Evolutionary conservation across 2,113 vertebrate genomes (phyloP).

Genomic region (Arizona elegans): DNA sequence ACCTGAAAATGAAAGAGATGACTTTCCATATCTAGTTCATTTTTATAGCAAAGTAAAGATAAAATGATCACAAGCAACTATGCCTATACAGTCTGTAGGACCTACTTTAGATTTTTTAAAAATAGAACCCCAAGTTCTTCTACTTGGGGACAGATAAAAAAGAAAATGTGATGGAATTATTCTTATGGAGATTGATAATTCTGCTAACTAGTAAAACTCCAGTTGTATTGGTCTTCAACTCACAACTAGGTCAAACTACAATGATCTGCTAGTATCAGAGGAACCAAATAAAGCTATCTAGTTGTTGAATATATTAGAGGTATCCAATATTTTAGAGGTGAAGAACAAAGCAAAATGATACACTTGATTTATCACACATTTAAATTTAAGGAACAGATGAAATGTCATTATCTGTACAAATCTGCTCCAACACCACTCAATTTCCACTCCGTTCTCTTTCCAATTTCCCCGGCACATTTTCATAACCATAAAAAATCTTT

Average conservation of each 20-base stretch:
- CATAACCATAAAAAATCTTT: not conserved
- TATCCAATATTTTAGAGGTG: not conserved
- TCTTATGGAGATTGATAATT: not conserved
- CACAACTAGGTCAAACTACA: not conserved
- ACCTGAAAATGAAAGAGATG: slow-evolving; percentile 17
- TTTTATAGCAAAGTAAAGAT: not conserved
- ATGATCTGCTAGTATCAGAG: not conserved
- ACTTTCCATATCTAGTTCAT: not conserved
- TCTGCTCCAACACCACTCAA: not conserved
- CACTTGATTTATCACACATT: not conserved
- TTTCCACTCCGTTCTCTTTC: not conserved
- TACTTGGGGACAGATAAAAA: not conserved
- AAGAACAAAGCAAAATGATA: not conserved
- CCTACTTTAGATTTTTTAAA: not conserved
- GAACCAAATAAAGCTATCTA: not conserved
- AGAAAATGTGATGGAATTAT: not conserved
- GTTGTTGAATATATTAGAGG: no score
- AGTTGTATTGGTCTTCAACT: not conserved
- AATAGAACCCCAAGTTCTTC: not conserved
- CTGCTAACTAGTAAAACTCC: not conserved
- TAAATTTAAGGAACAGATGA: not conserved
- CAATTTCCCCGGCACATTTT: not conserved
- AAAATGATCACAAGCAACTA: no score
- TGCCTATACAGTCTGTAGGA: not conserved
- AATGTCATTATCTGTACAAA: not conserved